Base-by-base conservation (phyloP, 2,113 vertebrate species). In the Sander vitreus region DNA sequence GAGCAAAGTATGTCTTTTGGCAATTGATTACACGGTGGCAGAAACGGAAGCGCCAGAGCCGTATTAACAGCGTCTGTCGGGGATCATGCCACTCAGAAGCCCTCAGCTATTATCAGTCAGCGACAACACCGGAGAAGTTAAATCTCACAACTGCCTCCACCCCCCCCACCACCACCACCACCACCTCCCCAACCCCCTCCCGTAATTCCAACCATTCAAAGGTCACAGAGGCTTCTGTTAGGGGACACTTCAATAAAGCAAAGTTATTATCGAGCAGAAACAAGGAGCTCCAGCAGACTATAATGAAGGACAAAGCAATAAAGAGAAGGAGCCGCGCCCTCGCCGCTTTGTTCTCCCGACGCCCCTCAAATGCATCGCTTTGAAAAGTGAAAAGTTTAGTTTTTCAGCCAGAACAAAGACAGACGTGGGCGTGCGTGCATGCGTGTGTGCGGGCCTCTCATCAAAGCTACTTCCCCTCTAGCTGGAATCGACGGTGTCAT, bases 221-320 rank as follows among this genome's bases (percentile, higher is more conserved):
- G 85, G 80, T 88, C 64, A 63, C 18, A 0, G 54, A 84, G 81
- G 78, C 83, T 65, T 80, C 68, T 80, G 68, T 86, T 73, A 82
- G 77, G 25, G 76, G 45, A 85, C 88, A 80, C 76, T 88, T 81
- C 82, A 92, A 85, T 80, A 85, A 81, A 76, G 70, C 78, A 79
- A 69, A 87, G 76, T 85, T 83, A 82, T 88, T 87, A 90, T 84
- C 14, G 39, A 76, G 82, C 75, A 86, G 76, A 76, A 90, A 78
- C 71, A 77, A 74, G 78, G 55, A 81, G 76, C 80, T 57, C 36
- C 85, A 69, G 45, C 77, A 36, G 27, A 83, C 69, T 64, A 7
- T 85, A 86, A 92, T 86, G 85, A 89, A 90, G 84, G 89, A 83
- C 81, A 63, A 74, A 83, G 81, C 83, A 79, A 72, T 66, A 72